Percentiles rank a stretch among this genome's conserved stretches.
These are phyloP conservation scores for Solenodon paradoxus DNA, from an alignment of 2,113 vertebrate species.

Conservation along the genomic window DNA sequence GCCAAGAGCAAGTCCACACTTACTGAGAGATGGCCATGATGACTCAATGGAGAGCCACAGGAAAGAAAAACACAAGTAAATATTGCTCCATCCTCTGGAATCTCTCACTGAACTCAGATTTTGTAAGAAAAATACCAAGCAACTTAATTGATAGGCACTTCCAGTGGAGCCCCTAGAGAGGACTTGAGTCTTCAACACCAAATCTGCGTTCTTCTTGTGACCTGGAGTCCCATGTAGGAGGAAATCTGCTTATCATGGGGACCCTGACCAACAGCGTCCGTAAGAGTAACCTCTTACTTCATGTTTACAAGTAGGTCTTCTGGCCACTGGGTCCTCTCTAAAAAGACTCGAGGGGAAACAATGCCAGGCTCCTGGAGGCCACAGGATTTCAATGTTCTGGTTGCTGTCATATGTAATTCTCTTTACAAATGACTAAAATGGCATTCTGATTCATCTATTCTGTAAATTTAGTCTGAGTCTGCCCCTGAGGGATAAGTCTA, in stretches of 20 bases:
- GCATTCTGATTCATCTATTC: neutral
- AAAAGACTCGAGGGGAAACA: neutral
- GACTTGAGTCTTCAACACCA: too few relatives aligned
- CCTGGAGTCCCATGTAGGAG: fast-evolving
- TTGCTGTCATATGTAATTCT: neutral
- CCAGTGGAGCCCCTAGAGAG: fast-evolving
- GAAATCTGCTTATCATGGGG: too few relatives aligned
- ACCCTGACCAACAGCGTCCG: neutral
- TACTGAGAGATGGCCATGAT: fast-evolving
- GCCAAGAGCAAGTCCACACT: neutral
- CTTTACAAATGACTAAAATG: neutral
- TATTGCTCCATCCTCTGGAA: neutral
- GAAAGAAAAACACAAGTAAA: neutral
- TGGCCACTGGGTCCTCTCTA: fast-evolving
- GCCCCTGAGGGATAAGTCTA: neutral
- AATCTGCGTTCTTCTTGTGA: fast-evolving
- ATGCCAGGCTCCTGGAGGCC: neutral
- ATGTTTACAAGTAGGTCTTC: too few relatives aligned
- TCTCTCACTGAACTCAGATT: neutral
- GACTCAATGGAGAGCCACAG: neutral
- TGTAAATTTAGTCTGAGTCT: neutral
- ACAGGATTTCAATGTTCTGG: neutral
- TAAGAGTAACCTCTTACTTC: fast-evolving
- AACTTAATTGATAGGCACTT: neutral
- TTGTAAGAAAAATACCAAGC: neutral